Base-by-base conservation (phyloP, 2,113 vertebrate species). In the Perca schrenkii region DNA sequence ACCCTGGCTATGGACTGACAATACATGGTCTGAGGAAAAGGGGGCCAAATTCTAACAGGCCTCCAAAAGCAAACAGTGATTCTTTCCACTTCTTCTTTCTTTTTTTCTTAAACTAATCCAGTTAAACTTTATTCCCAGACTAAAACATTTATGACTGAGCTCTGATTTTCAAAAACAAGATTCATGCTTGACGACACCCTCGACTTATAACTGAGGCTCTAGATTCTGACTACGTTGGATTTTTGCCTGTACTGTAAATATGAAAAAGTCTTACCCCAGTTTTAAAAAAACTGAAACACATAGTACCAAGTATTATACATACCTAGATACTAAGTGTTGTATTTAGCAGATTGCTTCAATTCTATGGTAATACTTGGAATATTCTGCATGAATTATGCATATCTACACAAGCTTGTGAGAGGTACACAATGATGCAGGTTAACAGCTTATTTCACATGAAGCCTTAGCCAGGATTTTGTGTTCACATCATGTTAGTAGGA, bases 1-100 rank as follows among this genome's bases (percentile, higher is more conserved):
- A 85, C 91, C 82, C 78, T 89, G 87, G 82, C 58, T 65, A 56
- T 86, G 77, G 80, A 71, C 86, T 66, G 88, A 77, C 75, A 84
- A 82, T 87, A 56, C 86, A 86, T 77, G 57, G 84, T 68, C 70
- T 64, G 34, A 70, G 74, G 76, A 84, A 86, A 66, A 82, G 67
- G 54, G 67, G 67, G 58, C n/a, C 83, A 91, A 63, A 77, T 83
- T 81, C 89, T 84, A 80, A 88, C 87, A 62, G 72, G 75, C 43
- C 47, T 78, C 75, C 8, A 12, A 74, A 56, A 71, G 49, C 66
- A 66, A 87, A 83, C 79, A 71, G 50, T 14, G 22, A 0, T 49
- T 50, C 5, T 61, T 57, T 47, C 15, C 57, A 34, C 36, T 53
- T 71, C 36, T 53, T 71, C 4, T 83, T 40, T 61, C 2, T 50